These are phyloP conservation scores for Hyles euphorbiae DNA, from an alignment of 1,140 invertebrate species.

Conservation along the genomic window DNA sequence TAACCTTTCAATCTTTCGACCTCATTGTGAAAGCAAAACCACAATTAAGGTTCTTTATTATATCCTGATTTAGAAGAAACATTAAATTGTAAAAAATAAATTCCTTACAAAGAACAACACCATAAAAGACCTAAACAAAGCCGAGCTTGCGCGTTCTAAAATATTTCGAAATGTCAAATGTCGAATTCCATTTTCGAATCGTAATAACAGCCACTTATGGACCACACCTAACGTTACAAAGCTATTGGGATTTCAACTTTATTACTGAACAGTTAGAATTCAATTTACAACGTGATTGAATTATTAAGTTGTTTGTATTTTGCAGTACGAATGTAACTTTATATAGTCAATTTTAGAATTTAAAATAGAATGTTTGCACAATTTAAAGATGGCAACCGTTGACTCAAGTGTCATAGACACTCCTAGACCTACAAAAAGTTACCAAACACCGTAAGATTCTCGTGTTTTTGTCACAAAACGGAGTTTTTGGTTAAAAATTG, in stretches of 20 bases:
- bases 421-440: no score
- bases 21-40: no score
- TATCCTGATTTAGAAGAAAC: no score
- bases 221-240: constrained; percentile 8
- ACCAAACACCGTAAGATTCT: no score
- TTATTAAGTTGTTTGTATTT: background rate
- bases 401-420: no score
- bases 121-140: constrained; percentile 7
- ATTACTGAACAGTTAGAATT: background rate
- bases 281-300: background rate
- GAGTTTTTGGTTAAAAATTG: no score
- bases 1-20: no score
- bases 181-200: constrained; percentile 32
- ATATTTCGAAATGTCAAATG: constrained; percentile 26
- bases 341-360: background rate
- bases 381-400: background rate
- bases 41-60: no score
- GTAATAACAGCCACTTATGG: constrained; percentile 11
- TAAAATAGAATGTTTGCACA: background rate
- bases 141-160: constrained; percentile 15
- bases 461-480: no score
- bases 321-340: background rate
- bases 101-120: background rate
- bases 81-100: no score
- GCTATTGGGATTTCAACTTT: background rate